phyloP scores from a whole-genome alignment of 2,113 vertebrate species.

The Ovis aries region ARS-UI_Ramb_v3.0 NC_056054.1:59629501-59630000 shows the following conservation, averaged over 20 bases:
- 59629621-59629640: neutral
- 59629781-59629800: neutral
- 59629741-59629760: neutral
- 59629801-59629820: neutral
- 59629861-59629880: neutral
- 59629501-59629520: neutral
- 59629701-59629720: neutral
- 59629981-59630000: neutral
- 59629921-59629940: neutral
- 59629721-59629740: neutral
- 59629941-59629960: rapidly evolving
- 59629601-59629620: neutral
- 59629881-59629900: neutral
- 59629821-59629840: neutral
- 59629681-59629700: neutral
- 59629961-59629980: neutral
- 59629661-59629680: neutral
- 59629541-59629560: neutral
- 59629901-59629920: neutral
- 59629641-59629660: neutral
- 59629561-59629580: neutral
- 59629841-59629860: neutral
- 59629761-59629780: neutral
- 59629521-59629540: neutral
- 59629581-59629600: neutral